phyloP scores from a whole-genome alignment of 2,888 invertebrate genomes.

The Scotopteryx bipunctaria region DNA sequence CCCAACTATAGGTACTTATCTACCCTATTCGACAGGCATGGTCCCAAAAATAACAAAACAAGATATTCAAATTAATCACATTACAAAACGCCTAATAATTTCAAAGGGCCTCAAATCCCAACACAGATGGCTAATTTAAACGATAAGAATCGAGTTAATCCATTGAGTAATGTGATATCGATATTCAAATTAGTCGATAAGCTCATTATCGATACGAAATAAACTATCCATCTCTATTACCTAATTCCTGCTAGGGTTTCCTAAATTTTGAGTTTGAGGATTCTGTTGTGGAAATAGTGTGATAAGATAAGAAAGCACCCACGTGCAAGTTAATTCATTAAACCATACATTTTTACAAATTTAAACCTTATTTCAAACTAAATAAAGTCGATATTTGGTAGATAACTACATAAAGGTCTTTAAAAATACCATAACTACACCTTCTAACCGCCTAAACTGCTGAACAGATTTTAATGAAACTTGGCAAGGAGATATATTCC shows the following conservation, averaged over 20 bases:
- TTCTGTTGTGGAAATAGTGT: constrained; percentile 26
- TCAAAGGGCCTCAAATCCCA: constrained; percentile 10
- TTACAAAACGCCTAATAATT: constrained; percentile 36
- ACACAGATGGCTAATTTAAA: constrained; percentile 28
- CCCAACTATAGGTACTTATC: too few species aligned
- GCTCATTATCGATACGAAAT: constrained; percentile 47
- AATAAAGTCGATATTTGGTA: neutral
- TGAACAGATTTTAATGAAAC: too few species aligned
- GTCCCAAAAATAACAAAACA: neutral
- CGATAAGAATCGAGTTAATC: constrained; percentile 30
- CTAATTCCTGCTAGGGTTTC: constrained; percentile 54
- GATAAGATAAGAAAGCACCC: constrained; percentile 60
- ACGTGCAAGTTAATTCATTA: constrained; percentile 53
- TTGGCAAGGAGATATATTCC: too few species aligned
- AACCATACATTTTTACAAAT: constrained; percentile 11
- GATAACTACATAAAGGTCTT: neutral
- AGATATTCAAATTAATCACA: neutral
- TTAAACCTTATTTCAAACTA: neutral
- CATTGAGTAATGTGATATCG: constrained; percentile 23
- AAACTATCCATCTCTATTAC: constrained; percentile 54
- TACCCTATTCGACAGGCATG: too few species aligned
- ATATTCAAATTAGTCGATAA: constrained; percentile 43
- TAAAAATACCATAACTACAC: too few species aligned
- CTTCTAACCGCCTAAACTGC: too few species aligned
- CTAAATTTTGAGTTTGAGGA: constrained; percentile 19